Base-by-base conservation (phyloP, 2,888 invertebrate species). In the Nephrotoma guestfalica region DNA sequence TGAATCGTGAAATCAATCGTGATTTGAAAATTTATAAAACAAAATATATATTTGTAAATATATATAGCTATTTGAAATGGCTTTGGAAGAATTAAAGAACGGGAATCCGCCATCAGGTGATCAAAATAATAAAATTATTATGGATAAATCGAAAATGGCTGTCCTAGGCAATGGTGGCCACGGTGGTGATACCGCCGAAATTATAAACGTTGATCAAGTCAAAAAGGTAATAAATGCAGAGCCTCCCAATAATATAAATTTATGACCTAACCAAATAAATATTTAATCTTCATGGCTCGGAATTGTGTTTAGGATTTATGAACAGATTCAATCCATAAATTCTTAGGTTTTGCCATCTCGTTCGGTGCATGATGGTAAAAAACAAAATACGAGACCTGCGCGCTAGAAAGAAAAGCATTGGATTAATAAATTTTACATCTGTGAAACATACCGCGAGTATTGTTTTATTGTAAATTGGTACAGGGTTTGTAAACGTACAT, bases 41-140 rank as follows among this genome's bases (percentile, higher is more conserved):
- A 30, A 30, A 30, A 71, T 18, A 30, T 30, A 30, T 71, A 3
- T 71, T 30, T 30, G 30, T 30, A 7, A 9, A 30, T 30, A 9
- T 30, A 15, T 47, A 51, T 15, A 51, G 15, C 6, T 15, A 15
- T n/a, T 30, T 30, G 30, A 87, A 87, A 90, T 90, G 90, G 89
- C 90, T 87, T 88, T 90, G 86, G 90, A 89, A 86, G 89, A 90
- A 86, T 88, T 88, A 86, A 88, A 90, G 87, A 89, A 89, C 88
- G 89, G 89, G 86, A 89, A 88, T 86, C 88, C 89, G 87, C 87
- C 87, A 41, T 47, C 88, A 41, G 30, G 30, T 13, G 71, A 71
- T 9, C 57, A 88, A 57, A 89, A 88, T 85, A 88, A 87, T 87
- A 88, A 87, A 86, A 30, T 71, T 71, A 88, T 88, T 84, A 84